Base-by-base conservation (phyloP, 2,113 vertebrate species). In the Antechinus flavipes region DNA sequence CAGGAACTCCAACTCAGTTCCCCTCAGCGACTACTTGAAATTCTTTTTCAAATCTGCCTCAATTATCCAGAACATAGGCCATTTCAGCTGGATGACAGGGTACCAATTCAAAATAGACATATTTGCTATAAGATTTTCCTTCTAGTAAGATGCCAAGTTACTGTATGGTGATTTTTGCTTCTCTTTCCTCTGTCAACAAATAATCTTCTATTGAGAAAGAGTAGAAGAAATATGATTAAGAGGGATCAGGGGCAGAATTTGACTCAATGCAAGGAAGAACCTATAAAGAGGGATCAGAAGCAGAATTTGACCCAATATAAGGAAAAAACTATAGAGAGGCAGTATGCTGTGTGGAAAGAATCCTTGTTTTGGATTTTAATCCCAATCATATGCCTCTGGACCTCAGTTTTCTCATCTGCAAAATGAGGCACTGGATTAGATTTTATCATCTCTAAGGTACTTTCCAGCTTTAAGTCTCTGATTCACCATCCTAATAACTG, bases 1-100 rank as follows among this genome's bases (percentile, higher is more conserved):
- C 90, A 49, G 93, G 97, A 95, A 95, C 96, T 95, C 95, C 94
- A 84, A 96, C 96, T 96, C 61, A 97, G 97, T 93, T 93, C 96
- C 91, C 84, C 93, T 92, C 93, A 84, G 52, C 49, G 50, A 35
- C 97, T 55, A 24, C 96, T 97, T 93, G 56, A 9, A 11, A 76
- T 54, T n/a, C 95, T 30, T 0, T 95, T 96, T 96, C 93, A 91
- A 53, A 96, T 2, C 89, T 19, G 93, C 94, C 92, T 92, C 68
- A 0, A 0, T 76, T 58, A 93, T 53, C 30, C 89, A 55, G 14
- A 97, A 14, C 92, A 92, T 9, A 42, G 61, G 49, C 93, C 90
- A 95, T 89, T 93, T 91, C 52, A 96, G 91, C 93, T 96, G 95
- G 84, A 89, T 93, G 94, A 93, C 91, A 95, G 92, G 93, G 46